Conservation (phyloP, 2,797 vertebrate genomes). For the Masticophis lateralis region DNA sequence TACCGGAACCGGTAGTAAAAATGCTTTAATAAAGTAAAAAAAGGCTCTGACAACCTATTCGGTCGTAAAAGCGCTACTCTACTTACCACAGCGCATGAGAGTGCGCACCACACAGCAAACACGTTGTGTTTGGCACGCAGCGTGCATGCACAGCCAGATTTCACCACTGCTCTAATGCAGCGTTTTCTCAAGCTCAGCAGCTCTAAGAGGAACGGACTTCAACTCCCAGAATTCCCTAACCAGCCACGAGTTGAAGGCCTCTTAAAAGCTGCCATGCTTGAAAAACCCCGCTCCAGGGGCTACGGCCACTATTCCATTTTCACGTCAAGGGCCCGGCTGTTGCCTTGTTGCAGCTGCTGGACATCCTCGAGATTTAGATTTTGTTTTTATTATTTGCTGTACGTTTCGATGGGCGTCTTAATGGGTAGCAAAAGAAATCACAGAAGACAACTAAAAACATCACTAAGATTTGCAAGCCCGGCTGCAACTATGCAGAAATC, state of each 20-base stretch:
- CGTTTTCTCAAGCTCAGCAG: not conserved
- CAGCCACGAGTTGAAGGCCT: not conserved
- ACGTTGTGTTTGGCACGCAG: too few relatives aligned
- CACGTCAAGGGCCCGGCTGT: not conserved
- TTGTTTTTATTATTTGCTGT: not conserved
- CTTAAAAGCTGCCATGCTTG: not conserved
- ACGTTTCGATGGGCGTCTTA: not conserved
- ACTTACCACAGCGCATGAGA: too few relatives aligned
- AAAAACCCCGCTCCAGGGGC: not conserved
- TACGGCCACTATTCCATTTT: not conserved
- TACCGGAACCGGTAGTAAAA: too few relatives aligned
- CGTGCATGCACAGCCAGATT: too few relatives aligned
- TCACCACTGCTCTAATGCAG: not conserved
- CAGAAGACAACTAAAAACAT: not conserved
- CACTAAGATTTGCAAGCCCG: not conserved
- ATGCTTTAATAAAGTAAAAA: too few relatives aligned
- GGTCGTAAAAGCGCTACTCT: too few relatives aligned
- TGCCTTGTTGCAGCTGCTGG: too few relatives aligned
- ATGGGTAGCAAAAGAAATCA: not conserved
- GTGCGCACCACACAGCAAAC: too few relatives aligned
- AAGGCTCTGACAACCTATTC: too few relatives aligned
- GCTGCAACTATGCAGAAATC: too few relatives aligned
- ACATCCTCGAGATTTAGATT: not conserved
- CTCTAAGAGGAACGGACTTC: not conserved
- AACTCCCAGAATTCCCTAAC: not conserved